phyloP scores from a whole-genome alignment of 1,140 invertebrate genomes.

The Gryon sp. region DNA sequence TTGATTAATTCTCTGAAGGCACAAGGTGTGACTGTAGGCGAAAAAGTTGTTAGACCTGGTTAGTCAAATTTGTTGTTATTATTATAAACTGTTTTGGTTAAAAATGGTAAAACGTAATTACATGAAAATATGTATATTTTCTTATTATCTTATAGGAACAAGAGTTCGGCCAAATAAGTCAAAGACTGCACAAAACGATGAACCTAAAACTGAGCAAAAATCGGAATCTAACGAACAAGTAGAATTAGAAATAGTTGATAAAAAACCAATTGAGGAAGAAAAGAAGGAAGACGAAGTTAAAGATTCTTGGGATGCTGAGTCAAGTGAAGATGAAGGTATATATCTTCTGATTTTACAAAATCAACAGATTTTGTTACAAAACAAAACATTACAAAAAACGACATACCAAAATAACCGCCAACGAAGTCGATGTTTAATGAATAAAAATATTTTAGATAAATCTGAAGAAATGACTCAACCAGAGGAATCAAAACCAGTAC shows the following conservation, averaged over 20 bases:
- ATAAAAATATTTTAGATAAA: conserved; percentile 65
- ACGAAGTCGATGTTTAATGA: conserved; percentile 4
- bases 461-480: conserved; percentile 68
- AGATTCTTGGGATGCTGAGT: conserved; percentile 91
- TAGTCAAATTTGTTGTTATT: too few species aligned
- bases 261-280: conserved; percentile 77
- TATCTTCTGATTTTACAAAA: not conserved
- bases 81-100: too few species aligned
- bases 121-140: conserved; percentile 8
- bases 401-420: too few species aligned
- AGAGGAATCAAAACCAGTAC: conserved; percentile 7
- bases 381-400: too few species aligned
- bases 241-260: conserved; percentile 81
- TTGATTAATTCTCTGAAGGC: conserved; percentile 93
- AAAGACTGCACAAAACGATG: conserved; percentile 75
- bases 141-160: conserved; percentile 78
- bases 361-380: not conserved
- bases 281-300: conserved; percentile 84
- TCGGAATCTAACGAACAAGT: conserved; percentile 80
- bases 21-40: conserved; percentile 86
- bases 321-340: conserved; percentile 82
- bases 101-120: too few species aligned
- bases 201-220: conserved; percentile 78
- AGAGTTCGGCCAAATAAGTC: conserved; percentile 86
- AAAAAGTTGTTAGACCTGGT: conserved; percentile 85